Base-by-base conservation (phyloP, 64 coral and sea anemone genomes). In the Anthopleura sola region DNA sequence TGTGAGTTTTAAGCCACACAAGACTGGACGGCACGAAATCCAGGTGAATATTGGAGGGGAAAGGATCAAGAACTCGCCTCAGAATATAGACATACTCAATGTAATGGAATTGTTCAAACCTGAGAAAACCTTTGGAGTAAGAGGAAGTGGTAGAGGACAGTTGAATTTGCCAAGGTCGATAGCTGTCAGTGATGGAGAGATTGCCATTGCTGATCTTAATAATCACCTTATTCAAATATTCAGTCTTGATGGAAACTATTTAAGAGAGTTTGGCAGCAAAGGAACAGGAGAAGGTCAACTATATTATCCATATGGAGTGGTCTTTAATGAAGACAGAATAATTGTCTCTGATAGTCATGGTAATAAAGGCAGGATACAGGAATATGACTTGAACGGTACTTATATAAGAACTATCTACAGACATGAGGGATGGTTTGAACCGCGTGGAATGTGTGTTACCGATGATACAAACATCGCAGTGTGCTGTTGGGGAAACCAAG, bases 241-340 rank as follows among this genome's bases (percentile, higher is more conserved):
- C 69, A 71, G 76, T 71, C 80, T 87, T 44, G 66, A 50, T 8
- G 93, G 93, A 54, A 90, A 87, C 24, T 91, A 87, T 75, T 87
- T 91, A n/a, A 88, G 62, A 74, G 80, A 91, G 82, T 91, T 95
- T 95, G 93, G 93, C 44, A 91, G 88, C 24, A 88, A 91, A n/a
- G 93, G 93, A 2, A 54, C 20, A 80, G 82, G 6, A 49, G 81
- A 91, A 6, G 89, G 93, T 2, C 89, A 91, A 53, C 74, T 95
- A 24, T 49, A 50, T 33, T 89, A 81, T 60, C 81, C 89, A 36
- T 88, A 85, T 49, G 93, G 93, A 44, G 75, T 95, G 34, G 79
- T 85, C 0, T 91, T 71, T 75, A 88, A 80, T 5, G 1, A 5
- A 3, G 57, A 60, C 24, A 87, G 80, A n/a, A 37, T 68, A 60